Evolutionary conservation across 2,113 vertebrate genomes (phyloP).

Genomic region (Pontoporia blainvillei): DNA sequence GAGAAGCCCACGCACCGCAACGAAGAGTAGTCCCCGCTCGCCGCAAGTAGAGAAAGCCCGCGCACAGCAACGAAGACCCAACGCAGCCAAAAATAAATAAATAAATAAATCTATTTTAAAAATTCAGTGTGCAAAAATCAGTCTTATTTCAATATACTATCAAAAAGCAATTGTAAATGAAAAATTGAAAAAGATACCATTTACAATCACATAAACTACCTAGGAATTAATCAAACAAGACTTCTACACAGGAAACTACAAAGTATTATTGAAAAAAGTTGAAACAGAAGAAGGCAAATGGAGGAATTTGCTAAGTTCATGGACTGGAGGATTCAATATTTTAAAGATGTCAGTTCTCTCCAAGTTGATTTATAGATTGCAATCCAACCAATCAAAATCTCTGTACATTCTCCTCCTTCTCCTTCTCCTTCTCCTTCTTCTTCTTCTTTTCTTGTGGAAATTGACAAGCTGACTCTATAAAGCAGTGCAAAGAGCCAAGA

Average conservation of each 20-base stretch:
- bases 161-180: conserved; percentile 8
- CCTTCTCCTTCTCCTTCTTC: too few relatives aligned
- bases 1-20: too few relatives aligned
- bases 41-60: too few relatives aligned
- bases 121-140: neutral
- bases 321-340: neutral
- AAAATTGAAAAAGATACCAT: neutral
- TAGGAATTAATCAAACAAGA: neutral
- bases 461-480: neutral
- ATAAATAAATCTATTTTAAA: neutral
- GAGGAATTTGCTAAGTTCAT: neutral
- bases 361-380: neutral
- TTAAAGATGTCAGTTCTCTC: neutral
- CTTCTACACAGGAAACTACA: neutral
- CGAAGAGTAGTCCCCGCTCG: too few relatives aligned
- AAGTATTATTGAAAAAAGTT: neutral
- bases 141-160: neutral
- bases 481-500: neutral
- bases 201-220: neutral
- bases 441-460: neutral
- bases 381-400: conserved; percentile 2
- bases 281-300: neutral
- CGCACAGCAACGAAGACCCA: too few relatives aligned
- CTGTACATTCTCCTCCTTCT: neutral
- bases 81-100: too few relatives aligned